Conservation (phyloP, 2,113 vertebrate species). For the Empidonax alnorum region DNA sequence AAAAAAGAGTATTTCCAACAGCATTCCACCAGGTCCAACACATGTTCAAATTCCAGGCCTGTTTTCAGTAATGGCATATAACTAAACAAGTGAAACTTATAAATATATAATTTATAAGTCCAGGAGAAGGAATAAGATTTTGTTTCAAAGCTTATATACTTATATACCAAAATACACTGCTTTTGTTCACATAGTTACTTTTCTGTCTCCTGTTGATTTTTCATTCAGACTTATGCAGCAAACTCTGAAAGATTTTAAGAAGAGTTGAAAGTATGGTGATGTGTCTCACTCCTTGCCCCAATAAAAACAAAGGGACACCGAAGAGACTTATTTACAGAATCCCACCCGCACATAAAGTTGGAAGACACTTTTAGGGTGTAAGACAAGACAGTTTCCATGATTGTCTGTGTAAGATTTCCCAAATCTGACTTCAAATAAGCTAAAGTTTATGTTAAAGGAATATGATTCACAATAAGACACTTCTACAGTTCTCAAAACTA, state of each 20-base stretch:
- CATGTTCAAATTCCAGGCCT: neutral
- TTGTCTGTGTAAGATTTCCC: neutral
- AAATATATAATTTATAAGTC: neutral
- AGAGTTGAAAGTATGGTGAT: neutral
- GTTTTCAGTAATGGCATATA: neutral
- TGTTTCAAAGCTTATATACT: neutral
- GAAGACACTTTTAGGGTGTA: neutral
- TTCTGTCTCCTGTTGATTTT: neutral
- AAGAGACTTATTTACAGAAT: neutral
- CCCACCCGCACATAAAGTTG: neutral
- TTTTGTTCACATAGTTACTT: neutral
- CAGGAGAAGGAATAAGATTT: neutral
- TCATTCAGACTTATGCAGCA: neutral
- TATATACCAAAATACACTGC: neutral
- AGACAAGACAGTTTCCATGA: neutral
- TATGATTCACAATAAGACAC: neutral
- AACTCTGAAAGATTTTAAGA: neutral
- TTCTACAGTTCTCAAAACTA: neutral
- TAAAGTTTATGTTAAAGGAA: neutral
- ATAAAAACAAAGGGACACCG: neutral
- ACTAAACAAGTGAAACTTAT: neutral
- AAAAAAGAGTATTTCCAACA: neutral
- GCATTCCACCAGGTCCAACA: neutral
- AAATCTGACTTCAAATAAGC: neutral
- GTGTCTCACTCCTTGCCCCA: neutral